Evolutionary conservation across 2,797 vertebrate species (phyloP), one percentile per base, ranked within the genome.

Genomic region (Synanceia verrucosa): DNA sequence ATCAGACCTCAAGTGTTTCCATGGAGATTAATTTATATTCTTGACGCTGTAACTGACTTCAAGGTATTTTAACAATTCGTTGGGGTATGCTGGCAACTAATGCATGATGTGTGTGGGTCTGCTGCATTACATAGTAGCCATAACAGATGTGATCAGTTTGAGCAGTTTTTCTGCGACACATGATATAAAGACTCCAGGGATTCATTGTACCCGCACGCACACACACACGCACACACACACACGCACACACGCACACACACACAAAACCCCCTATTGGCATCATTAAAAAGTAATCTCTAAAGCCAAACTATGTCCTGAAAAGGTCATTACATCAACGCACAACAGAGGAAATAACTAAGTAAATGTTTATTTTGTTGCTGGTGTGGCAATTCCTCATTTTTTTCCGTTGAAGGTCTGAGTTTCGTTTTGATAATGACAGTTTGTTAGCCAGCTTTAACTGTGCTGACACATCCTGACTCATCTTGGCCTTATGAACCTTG

Each of bases 401-500:
- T 65, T 19, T 46, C 31, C 21, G n/a, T n/a, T 24, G 33, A 44
- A 2, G 13, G 47, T 11, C 18, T 26, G 9, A 24, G 51, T 81
- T 83, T 77, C 61, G 33, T 24, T 82, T 67, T 76, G 36, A 73
- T 10, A 19, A 5, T 1, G 2, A 33, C 14, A 9, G 23, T 5
- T 33, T 12, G 0, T 18, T 39, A 29, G 23, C 24, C 28, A 31
- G 4, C 36, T 28, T 19, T 5, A 63, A 52, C 29, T 24, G 37
- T 19, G 14, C 57, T 48, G 26, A 47, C 6, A 63, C 1, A 41
- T 58, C 55, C 23, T 18, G 39, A 69, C 4, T 74, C 39, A 57
- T 34, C 9, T 3, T 36, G 50, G 47, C 60, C 47, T 41, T n/a
- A 51, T 3, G 33, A 57, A 41, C 5, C 12, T 28, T 29, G 10